Base-by-base conservation (phyloP, 2,888 invertebrate species). In the Polyploca ridens region DNA sequence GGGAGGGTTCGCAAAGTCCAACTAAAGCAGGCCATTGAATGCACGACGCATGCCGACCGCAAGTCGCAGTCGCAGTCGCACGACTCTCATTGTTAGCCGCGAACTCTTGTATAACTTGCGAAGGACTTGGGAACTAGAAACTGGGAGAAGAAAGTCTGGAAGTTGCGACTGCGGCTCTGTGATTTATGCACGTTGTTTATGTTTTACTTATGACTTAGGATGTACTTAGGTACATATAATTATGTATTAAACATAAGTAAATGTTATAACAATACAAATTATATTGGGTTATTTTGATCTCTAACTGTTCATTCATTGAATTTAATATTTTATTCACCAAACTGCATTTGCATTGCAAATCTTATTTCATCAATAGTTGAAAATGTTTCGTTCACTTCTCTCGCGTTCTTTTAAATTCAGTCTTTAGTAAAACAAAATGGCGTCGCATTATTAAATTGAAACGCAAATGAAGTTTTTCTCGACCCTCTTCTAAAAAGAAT, bases 391-490 rank as follows among this genome's bases (percentile, higher is more conserved):
- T 19, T 57, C 41, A 63, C 33, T 19, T 57, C 27, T 58, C 58
- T 58, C 33, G 46, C 33, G 66, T 62, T 60, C 60, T 69, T 41
- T 72, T 65, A 62, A 69, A 69, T 69, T 69, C 67, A 67, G 65
- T 68, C 71, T 67, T 63, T 66, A 68, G 69, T 74, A 72, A 67
- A 74, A 74, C 71, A 73, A 72, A 69, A 66, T 70, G 70, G 68
- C 70, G 74, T 72, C 68, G 69, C 65, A 72, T 76, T 70, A 73
- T 70, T 67, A 71, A 76, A 75, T 75, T 76, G 71, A 77, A 76
- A 71, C 64, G 69, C 64, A 69, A 76, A 77, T 68, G 66, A 69
- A 70, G 41, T 61, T 61, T 35, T 41, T 41, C 41, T 33, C 61
- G 16, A 19, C 61, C 61, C 61, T 61, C 61, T 70, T 72, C 65